Base-by-base conservation (phyloP, 2,113 vertebrate genomes). In the Ceyx margarethae region DNA sequence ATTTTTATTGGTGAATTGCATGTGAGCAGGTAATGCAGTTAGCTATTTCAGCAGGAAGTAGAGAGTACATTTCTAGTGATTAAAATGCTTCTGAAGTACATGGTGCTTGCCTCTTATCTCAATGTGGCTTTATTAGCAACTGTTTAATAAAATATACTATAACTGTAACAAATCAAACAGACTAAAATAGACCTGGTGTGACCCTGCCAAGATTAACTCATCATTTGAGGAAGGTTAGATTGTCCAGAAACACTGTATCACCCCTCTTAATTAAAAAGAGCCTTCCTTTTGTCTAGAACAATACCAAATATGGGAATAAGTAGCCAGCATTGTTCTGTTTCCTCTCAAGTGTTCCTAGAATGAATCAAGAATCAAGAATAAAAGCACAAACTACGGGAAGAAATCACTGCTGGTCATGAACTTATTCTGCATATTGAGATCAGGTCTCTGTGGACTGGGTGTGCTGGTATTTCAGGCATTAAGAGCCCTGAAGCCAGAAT, bases 391-490 rank as follows among this genome's bases (percentile, higher is more conserved):
- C 35, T 93, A 76, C 95, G 97, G 94, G 83, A 96, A 97, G 94
- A 97, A 97, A 94, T 89, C 95, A 97, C 95, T 90, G 92, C 60
- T 94, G 72, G 93, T 91, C 93, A 87, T 86, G 88, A 95, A 29
- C 21, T 91, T 80, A 51, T 2, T 91, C 75, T 82, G 91, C 84
- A 71, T 73, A 77, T 33, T 93, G 95, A 97, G 92, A 94, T 93
- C 94, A 93, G 69, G 74, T 95, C 96, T 96, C 96, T 88, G 48
- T 54, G 90, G 97, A 96, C 82, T 94, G 96, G 97, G 97, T 23
- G 96, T 96, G 90, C 91, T 96, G 93, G 94, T 94, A 97, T 97
- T 96, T 96, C 94, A 97, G 82, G 94, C 94, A 97, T 81, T 91
- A 94, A 92, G 89, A 94, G 88, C 72, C 48, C 83, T 89, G 85